Percentiles rank a stretch among this genome's conserved stretches.
These are phyloP conservation scores for Dexiosoma caninum DNA, from an alignment of 2,888 invertebrate genomes.

Conservation along the genomic window DNA sequence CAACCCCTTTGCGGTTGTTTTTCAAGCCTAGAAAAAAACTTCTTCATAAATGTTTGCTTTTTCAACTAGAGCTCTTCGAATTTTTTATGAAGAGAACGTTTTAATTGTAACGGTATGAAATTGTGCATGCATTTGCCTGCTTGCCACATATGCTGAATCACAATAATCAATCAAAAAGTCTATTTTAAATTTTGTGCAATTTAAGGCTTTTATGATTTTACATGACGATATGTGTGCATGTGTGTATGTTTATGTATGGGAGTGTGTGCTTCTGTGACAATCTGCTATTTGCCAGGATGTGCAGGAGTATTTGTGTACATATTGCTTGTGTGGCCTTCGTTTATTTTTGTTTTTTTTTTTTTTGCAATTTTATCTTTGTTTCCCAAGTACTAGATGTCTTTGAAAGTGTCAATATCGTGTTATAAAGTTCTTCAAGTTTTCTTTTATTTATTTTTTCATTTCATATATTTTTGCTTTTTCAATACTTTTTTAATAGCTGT, in stretches of 20 bases:
- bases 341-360: conserved; percentile 10
- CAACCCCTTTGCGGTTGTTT: too few species aligned
- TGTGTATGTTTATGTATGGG: background rate
- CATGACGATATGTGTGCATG: background rate
- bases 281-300: background rate
- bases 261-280: background rate
- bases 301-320: background rate
- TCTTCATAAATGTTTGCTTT: too few species aligned
- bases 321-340: conserved; percentile 32
- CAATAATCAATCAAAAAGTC: too few species aligned
- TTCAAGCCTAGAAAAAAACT: too few species aligned
- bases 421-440: conserved; percentile 57
- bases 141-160: too few species aligned
- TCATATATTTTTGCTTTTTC: background rate
- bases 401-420: conserved; percentile 63
- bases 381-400: conserved; percentile 39
- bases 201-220: too few species aligned
- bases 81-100: too few species aligned
- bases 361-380: conserved; percentile 33
- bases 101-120: too few species aligned
- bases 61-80: too few species aligned
- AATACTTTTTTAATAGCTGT: conserved; percentile 48
- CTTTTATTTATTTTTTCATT: conserved; percentile 24
- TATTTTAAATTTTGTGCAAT: too few species aligned
- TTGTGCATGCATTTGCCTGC: too few species aligned